phyloP scores from a whole-genome alignment of 2,888 invertebrate species.

The Vesta saturnalis region DNA sequence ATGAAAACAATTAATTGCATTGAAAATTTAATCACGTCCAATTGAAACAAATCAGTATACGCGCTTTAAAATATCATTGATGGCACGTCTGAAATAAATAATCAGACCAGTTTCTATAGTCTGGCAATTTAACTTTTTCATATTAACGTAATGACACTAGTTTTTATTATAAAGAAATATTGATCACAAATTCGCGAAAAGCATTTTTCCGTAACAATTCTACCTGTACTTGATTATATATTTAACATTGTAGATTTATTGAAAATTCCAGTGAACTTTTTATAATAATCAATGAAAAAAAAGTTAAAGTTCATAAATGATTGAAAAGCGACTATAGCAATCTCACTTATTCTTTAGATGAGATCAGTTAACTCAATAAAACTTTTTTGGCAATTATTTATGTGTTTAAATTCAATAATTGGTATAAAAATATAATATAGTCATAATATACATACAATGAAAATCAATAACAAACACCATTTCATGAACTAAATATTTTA shows the following conservation, averaged over 20 bases:
- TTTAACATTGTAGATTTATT: too few relatives aligned
- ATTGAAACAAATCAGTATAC: constrained; percentile 51
- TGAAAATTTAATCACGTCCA: constrained; percentile 49
- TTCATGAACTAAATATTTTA: too few relatives aligned
- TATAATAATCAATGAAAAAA: too few relatives aligned
- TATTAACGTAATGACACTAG: constrained; percentile 57
- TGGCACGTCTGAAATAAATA: constrained; percentile 42
- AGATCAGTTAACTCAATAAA: too few relatives aligned
- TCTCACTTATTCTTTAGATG: too few relatives aligned
- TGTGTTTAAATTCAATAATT: too few relatives aligned
- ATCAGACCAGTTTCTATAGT: constrained; percentile 54
- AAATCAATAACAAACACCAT: too few relatives aligned
- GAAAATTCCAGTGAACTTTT: background rate
- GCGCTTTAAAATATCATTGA: constrained; percentile 48
- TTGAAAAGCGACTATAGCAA: too few relatives aligned
- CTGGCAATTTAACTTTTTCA: constrained; percentile 57
- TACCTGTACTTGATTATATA: background rate
- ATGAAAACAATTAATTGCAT: constrained; percentile 13
- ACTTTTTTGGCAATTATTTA: too few relatives aligned
- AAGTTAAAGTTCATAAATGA: too few relatives aligned
- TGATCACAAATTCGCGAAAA: constrained; percentile 16
- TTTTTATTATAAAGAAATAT: constrained; percentile 54
- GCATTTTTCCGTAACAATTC: background rate
- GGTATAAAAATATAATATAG: too few relatives aligned
- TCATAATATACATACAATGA: too few relatives aligned